Evolutionary conservation across 2,797 vertebrate genomes (phyloP), one percentile per base, ranked within the genome.

Genomic region (Cygnus olor): DNA sequence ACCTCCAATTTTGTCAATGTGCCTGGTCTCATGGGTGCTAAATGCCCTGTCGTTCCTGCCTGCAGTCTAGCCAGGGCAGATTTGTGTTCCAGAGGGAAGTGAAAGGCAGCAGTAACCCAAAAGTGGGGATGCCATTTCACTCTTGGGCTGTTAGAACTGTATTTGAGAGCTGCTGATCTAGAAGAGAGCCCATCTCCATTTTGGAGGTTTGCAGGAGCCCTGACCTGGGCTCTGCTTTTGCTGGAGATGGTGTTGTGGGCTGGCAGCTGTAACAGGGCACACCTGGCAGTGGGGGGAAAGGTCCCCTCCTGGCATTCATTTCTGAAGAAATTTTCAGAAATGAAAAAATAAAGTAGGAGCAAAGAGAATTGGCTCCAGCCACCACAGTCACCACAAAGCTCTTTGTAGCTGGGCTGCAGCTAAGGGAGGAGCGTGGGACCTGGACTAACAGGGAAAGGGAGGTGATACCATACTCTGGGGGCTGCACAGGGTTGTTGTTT

Each of bases 251-350:
- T 40, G 56, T 56, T 83, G 30, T 12, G 60, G n/a, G 60, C 38
- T 80, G 72, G 56, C 68, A 68, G 64, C 58, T 79, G 49, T 44
- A 74, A 28, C 49, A 10, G 22, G 72, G 60, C 63, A 47, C 28
- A 76, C 38, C 68, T 76, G 74, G 73, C 25, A 54, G 61, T 6
- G 64, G 81, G 40, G 70, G 69, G 25, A 49, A 56, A 54, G 68
- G 40, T 47, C 21, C 9, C 11, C 44, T 90, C 45, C 32, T 61
- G n/a, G 54, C 49, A 65, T 53, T 86, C 16, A 5, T 88, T 91
- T 65, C 72, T 74, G 56, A 65, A 89, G 28, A 60, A 85, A 36
- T 69, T 45, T 80, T 85, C 25, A 69, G 60, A 83, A 87, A 57
- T 0, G 2, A 83, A 63, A 74, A 74, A 74, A 27, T 24, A 28